Percentiles rank a stretch among this genome's conserved stretches.
Evolutionary conservation across 2,113 vertebrate species (phyloP).

Genomic region (Narcine bancroftii): DNA sequence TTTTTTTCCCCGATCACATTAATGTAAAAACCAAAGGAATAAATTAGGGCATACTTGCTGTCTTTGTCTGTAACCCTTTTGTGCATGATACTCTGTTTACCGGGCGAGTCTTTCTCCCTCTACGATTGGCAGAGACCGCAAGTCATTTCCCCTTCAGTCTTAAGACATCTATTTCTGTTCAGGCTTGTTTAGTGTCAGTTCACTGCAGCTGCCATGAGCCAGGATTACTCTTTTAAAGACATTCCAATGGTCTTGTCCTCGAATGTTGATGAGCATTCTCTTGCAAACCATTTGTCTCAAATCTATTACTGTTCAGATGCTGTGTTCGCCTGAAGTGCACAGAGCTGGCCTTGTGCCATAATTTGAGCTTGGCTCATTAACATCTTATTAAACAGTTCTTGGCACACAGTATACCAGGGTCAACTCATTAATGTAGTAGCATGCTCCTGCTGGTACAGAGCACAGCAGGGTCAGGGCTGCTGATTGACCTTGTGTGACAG

Average conservation of each 20-base stretch:
- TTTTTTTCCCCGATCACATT: background rate
- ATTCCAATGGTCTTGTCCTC: background rate
- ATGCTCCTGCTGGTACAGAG: background rate
- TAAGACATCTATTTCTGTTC: background rate
- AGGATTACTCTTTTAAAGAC: background rate
- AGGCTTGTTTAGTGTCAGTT: background rate
- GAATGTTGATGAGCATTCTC: background rate
- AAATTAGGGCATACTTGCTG: background rate
- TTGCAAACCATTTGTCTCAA: background rate
- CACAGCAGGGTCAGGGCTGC: constrained; percentile 1
- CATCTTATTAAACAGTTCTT: constrained; percentile 1
- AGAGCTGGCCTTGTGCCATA: constrained; percentile 1
- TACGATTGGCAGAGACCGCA: background rate
- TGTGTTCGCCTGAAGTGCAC: background rate
- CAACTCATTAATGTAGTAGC: constrained; percentile 24
- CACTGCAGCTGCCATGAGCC: too few relatives aligned
- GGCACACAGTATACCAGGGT: background rate
- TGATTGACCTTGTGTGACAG: background rate
- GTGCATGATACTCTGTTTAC: background rate
- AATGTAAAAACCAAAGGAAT: background rate
- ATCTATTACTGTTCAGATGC: background rate
- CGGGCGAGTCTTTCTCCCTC: background rate
- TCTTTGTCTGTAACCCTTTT: background rate
- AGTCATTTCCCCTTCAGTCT: background rate
- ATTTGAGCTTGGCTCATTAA: constrained; percentile 26